A percentile compares a stretch with the other conserved stretches of the same genome.
Evolutionary conservation across 2,113 vertebrate genomes (phyloP).

Genomic region (Brachirus orientalis): DNA sequence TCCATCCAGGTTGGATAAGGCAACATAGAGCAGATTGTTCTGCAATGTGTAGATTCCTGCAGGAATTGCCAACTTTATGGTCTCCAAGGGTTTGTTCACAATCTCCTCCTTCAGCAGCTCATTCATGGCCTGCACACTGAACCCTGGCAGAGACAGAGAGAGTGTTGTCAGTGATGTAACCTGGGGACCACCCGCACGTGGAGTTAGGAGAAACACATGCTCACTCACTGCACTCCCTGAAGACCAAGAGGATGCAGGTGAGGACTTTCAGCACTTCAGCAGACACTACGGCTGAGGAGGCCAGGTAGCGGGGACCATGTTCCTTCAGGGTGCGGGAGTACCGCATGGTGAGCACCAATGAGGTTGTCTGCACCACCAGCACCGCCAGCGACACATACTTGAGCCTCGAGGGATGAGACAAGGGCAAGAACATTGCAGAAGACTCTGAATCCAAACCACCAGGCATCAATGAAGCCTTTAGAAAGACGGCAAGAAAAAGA

Average conservation of each 20-base stretch:
- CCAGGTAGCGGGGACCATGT: constrained; percentile 92
- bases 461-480: no score
- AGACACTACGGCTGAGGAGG: constrained; percentile 94
- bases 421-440: constrained; percentile 10
- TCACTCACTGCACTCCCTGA: constrained; percentile 90
- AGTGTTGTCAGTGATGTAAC: constrained; percentile 9
- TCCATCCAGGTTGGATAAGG: constrained; percentile 96
- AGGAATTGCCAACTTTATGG: constrained; percentile 94
- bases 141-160: constrained; percentile 79
- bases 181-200: background rate
- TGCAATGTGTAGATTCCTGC: constrained; percentile 98
- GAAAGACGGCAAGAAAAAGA: background rate
- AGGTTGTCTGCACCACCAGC: constrained; percentile 96
- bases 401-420: constrained; percentile 76
- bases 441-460: background rate
- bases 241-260: constrained; percentile 88
- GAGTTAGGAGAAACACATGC: background rate
- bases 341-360: constrained; percentile 96
- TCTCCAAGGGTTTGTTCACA: constrained; percentile 90
- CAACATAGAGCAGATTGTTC: constrained; percentile 97
- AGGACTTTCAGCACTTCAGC: constrained; percentile 94
- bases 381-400: constrained; percentile 95
- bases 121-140: constrained; percentile 84
- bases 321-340: constrained; percentile 94
- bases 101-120: constrained; percentile 91